Percentiles rank a stretch among this genome's conserved stretches.
phyloP scores from a whole-genome alignment of 2,797 vertebrate species.

The Atherinosoma microstoma region DNA sequence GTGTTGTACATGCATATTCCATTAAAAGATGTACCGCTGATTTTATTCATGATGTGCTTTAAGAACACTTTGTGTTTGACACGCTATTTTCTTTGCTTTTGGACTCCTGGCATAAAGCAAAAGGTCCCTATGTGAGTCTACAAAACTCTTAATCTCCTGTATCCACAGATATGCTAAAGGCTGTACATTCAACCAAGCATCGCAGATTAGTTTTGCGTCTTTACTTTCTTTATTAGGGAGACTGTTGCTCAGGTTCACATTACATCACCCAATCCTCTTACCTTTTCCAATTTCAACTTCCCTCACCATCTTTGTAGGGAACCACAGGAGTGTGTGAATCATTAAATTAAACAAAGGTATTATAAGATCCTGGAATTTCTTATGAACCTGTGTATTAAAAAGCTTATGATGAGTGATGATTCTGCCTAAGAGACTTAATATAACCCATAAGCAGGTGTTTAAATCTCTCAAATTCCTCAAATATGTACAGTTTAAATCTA shows the following conservation, averaged over 20 bases:
- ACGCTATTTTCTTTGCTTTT: constrained; percentile 21
- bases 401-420: neutral
- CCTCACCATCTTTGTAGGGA: constrained; percentile 32
- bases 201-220: constrained; percentile 53
- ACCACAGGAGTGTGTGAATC: constrained; percentile 28
- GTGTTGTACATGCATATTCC: constrained; percentile 46
- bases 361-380: neutral
- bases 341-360: constrained; percentile 26
- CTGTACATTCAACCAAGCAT: constrained; percentile 53
- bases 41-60: constrained; percentile 27
- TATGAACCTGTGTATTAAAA: constrained; percentile 2
- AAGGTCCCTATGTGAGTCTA: constrained; percentile 16
- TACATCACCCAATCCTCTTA: constrained; percentile 44
- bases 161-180: constrained; percentile 45
- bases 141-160: constrained; percentile 52
- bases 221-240: constrained; percentile 45
- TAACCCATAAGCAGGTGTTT: constrained; percentile 15
- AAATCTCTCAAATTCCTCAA: constrained; percentile 13
- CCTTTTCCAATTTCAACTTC: constrained; percentile 18
- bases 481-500: constrained; percentile 13
- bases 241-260: constrained; percentile 55
- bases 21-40: constrained; percentile 31
- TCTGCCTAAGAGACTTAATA: neutral
- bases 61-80: constrained; percentile 22
- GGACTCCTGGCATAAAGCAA: neutral